Evolutionary conservation across 2,113 vertebrate genomes (phyloP), one percentile per base, ranked within the genome.

Genomic region (Parus major): DNA sequence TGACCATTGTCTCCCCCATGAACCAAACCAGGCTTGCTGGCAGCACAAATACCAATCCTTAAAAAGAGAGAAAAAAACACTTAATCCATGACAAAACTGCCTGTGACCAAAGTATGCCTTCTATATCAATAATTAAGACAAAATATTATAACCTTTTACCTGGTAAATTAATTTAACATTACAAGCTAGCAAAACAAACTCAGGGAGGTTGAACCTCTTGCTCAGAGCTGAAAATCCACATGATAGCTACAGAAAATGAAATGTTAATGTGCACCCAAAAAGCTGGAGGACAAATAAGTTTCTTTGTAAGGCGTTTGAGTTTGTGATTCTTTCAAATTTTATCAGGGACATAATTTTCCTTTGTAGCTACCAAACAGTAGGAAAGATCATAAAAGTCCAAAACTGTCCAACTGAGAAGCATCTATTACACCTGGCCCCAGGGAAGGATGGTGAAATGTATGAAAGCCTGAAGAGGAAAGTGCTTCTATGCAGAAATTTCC

Each of bases 291-390:
- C 70, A 91, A 77, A 82, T 33, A 39, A 86, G 47, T 50, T 80
- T 56, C 77, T 95, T 24, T 80, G 69, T 33, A 88, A 94, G 41
- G n/a, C 69, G 47, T 90, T 97, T 93, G 81, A 97, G 72, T 73
- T 95, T 83, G 55, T 94, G 93, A 93, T 52, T 83, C 47, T 92
- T 94, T 84, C 82, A 79, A 35, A 52, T 41, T 80, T 84, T 80
- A 36, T 44, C 66, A 93, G 24, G 84, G 46, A 90, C 93, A 52
- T 49, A 10, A 47, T 95, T 95, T 96, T 95, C 68, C 84, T 94
- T 66, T 61, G 4, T 86, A 81, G 61, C 50, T 85, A 86, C 53
- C 36, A 91, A 91, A 86, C 76, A 90, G 83, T 27, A 97, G 90
- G 80, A 91, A 83, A 88, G 66, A 97, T 79, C 55, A 8, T 59